phyloP scores from a whole-genome alignment of 1,140 invertebrate species.

The Sitophilus oryzae region DNA sequence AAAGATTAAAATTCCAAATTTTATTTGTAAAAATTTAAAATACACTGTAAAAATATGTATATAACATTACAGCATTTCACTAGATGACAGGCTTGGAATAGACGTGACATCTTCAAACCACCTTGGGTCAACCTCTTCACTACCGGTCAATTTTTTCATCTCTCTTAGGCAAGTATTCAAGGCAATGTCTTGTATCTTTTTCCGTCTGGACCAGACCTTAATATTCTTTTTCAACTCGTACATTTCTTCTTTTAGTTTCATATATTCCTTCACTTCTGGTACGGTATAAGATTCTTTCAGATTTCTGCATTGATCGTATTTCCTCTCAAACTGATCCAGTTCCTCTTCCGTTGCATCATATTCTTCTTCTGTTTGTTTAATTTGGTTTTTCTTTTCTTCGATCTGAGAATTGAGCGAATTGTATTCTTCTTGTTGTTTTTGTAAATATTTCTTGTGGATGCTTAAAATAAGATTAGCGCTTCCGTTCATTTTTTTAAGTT shows the following conservation, averaged over 20 bases:
- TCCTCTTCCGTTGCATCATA: conserved; percentile 24
- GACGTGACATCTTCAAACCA: conserved; percentile 28
- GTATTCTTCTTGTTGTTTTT: conserved; percentile 29
- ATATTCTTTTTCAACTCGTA: conserved; percentile 46
- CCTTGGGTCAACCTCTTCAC: conserved; percentile 16
- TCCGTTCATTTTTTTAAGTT: conserved; percentile 45
- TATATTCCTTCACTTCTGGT: conserved; percentile 52
- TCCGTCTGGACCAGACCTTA: conserved; percentile 47
- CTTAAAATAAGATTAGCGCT: conserved; percentile 33
- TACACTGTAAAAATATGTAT: too few relatives aligned
- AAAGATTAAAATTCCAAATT: too few relatives aligned
- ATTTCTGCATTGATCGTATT: conserved; percentile 29
- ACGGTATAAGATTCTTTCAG: conserved; percentile 34
- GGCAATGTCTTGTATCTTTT: conserved; percentile 42
- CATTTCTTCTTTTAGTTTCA: conserved; percentile 48
- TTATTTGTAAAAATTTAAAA: too few relatives aligned
- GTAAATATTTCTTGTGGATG: conserved; percentile 34
- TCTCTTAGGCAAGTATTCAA: conserved; percentile 29
- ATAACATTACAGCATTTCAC: not conserved
- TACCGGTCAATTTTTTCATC: conserved; percentile 36
- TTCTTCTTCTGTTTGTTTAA: conserved; percentile 27
- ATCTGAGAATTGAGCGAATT: conserved; percentile 26
- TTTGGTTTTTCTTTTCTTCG: conserved; percentile 24
- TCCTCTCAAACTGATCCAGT: conserved; percentile 23
- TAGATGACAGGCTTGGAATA: not conserved